Evolutionary conservation across 2,113 vertebrate genomes (phyloP).

Genomic region (Crotalus viridis): DNA sequence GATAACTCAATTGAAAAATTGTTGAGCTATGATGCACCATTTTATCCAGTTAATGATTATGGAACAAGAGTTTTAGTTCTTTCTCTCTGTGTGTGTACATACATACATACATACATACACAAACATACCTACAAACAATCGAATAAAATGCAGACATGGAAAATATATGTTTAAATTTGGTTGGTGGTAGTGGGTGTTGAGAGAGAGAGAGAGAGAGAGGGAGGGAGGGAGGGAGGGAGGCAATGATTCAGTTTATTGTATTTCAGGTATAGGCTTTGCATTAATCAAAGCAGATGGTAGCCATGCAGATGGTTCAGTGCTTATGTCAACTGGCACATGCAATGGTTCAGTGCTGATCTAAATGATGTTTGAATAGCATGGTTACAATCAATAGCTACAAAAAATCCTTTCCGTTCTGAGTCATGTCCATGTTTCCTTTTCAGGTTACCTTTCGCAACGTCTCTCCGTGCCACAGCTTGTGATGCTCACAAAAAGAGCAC

Average conservation of each 20-base stretch:
- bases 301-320: slow-evolving; percentile 14
- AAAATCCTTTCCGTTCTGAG: neutral
- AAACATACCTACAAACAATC: no score
- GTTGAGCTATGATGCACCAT: no score
- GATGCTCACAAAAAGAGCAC: neutral
- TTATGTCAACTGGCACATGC: neutral
- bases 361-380: neutral
- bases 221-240: neutral
- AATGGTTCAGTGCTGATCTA: neutral
- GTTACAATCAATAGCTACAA: neutral
- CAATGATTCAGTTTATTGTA: neutral
- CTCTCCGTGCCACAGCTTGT: fast-evolving
- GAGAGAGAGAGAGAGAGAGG: no score
- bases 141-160: neutral
- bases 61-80: neutral
- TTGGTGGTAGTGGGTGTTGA: neutral
- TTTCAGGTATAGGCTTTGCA: neutral
- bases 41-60: neutral
- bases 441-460: slow-evolving; percentile 1
- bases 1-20: no score
- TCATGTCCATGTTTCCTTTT: neutral
- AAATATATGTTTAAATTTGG: neutral
- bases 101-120: no score
- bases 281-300: neutral
- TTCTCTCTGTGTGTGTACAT: neutral